These are phyloP conservation scores for Nannobrachium achirus DNA, from an alignment of 2,113 vertebrate species.

Conservation along the genomic window DNA sequence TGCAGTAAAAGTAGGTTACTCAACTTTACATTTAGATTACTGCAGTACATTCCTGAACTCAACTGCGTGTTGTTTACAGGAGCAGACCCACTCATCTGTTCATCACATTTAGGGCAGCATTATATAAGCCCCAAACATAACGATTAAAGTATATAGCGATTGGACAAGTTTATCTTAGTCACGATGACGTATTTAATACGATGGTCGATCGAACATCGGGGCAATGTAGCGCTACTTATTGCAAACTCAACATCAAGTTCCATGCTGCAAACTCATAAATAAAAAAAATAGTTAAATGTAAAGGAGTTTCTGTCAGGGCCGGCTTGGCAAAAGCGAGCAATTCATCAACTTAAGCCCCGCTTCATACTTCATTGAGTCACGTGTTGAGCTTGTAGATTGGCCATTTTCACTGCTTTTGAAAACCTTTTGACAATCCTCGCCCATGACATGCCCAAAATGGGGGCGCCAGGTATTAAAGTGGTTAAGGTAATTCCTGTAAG, in stretches of 20 bases:
- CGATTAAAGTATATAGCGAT: neutral
- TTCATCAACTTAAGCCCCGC: neutral
- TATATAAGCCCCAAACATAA: constrained; percentile 44
- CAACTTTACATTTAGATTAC: too few species aligned
- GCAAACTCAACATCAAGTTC: neutral
- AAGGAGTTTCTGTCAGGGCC: neutral
- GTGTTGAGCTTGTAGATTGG: too few species aligned
- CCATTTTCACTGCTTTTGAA: neutral
- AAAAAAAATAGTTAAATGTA: neutral
- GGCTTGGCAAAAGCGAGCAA: neutral
- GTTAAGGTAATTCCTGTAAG: constrained; percentile 35
- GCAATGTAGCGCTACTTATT: neutral
- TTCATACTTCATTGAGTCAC: too few species aligned
- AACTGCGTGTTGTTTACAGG: too few species aligned
- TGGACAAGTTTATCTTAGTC: neutral
- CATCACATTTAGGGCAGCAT: constrained; percentile 42
- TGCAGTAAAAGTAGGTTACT: too few species aligned
- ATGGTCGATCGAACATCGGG: neutral
- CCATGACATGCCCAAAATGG: too few species aligned
- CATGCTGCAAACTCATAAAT: neutral
- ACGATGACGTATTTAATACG: neutral
- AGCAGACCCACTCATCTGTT: too few species aligned
- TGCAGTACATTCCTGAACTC: too few species aligned
- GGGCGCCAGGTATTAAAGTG: too few species aligned
- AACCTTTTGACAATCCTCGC: too few species aligned